Conservation (phyloP, 2,797 vertebrate genomes). For the Sphaeramia orbicularis region DNA sequence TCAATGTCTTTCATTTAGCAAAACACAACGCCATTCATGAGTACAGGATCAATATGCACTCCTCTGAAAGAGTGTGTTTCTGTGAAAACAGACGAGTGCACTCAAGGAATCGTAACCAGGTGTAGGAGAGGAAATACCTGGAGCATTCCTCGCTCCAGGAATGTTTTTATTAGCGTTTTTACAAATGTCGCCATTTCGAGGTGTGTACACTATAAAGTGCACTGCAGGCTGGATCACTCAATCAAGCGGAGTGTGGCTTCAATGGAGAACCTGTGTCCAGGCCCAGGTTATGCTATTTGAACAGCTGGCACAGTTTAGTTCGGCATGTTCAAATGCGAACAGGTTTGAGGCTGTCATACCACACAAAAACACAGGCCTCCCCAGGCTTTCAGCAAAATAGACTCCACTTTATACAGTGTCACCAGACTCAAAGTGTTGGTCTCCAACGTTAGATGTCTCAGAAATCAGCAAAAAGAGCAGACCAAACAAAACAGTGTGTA, state of each 20-base stretch:
- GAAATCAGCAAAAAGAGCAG: constrained; percentile 32
- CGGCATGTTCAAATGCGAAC: constrained; percentile 80
- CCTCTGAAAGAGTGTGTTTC: constrained; percentile 55
- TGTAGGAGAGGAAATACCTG: constrained; percentile 84
- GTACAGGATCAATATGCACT: constrained; percentile 55
- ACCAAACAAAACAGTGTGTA: background rate
- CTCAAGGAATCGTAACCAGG: constrained; percentile 83
- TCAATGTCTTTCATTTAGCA: constrained; percentile 50
- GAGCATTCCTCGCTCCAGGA: constrained; percentile 78
- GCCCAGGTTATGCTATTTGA: constrained; percentile 79
- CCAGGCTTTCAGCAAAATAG: constrained; percentile 52
- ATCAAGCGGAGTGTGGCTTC: constrained; percentile 75
- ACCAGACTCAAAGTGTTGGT: constrained; percentile 37
- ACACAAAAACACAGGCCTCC: constrained; percentile 61
- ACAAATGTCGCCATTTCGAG: constrained; percentile 84
- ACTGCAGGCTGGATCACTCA: constrained; percentile 79
- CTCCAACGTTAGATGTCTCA: background rate
- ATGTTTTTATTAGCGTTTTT: constrained; percentile 84
- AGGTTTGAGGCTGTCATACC: constrained; percentile 70
- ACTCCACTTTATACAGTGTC: constrained; percentile 59
- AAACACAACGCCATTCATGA: constrained; percentile 67
- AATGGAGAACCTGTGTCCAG: constrained; percentile 81
- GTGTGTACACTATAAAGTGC: constrained; percentile 83
- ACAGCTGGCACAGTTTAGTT: constrained; percentile 86
- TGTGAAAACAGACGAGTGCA: constrained; percentile 72